Evolutionary conservation across 2,888 invertebrate species (phyloP), one percentile per base, ranked within the genome.

Genomic region (Eulithis prunata): DNA sequence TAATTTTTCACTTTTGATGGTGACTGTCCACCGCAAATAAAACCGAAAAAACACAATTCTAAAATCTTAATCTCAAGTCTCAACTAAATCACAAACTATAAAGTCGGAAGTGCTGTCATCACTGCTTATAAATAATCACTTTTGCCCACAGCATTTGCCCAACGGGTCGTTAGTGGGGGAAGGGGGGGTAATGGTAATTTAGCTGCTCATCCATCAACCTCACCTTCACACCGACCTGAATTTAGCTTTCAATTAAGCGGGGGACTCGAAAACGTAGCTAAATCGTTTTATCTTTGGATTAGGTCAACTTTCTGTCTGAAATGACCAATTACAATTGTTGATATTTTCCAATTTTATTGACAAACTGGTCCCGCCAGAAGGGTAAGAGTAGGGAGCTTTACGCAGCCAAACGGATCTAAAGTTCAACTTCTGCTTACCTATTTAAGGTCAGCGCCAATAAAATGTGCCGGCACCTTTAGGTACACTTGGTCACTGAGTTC

Each of bases 81-180:
- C 73, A 64, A 72, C 81, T 83, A 82, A 86, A 87, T 87, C 85
- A 85, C 78, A 78, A 73, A 80, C 75, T 77, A 79, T 85, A 79
- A 81, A 83, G 85, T 86, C 89, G 91, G 91, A 91, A 90, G 82
- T 78, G 84, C 85, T 91, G 91, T 91, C 91, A 86, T 84, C 91
- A 76, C 80, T 62, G 72, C 75, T 67, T 85, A 88, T 90, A 90
- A 90, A 90, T 91, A 89, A 88, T 89, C 84, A 79, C 87, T 86
- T 86, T 84, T 83, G 82, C 81, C 85, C 83, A 80, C 64, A 68
- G 68, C 61, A 61, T 62, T 68, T 64, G 82, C 81, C 85, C 83
- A 81, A 77, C 76, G 73, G 80, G 84, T 89, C 89, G 88, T 89
- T 89, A 90, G 85, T 77, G 76, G 74, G 73, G 69, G 78, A 69